Base-by-base conservation (phyloP, 2,888 invertebrate genomes). In the Sepiola atlantica region DNA sequence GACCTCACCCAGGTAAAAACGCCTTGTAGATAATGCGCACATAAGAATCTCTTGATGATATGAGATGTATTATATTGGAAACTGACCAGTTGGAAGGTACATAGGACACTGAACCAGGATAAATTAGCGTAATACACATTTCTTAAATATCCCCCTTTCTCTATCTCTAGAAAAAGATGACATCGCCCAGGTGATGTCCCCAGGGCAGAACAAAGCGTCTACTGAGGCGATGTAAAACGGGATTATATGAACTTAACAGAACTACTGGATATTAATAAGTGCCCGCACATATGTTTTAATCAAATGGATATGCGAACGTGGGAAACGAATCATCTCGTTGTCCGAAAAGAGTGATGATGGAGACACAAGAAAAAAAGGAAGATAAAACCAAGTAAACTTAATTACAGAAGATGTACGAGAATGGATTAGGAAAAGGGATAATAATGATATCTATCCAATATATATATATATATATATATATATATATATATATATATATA, bases 341-440 rank as follows among this genome's bases (percentile, higher is more conserved):
- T n/a, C 18, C 28, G 1, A 77, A 77, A 77, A 10, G 8, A n/a
- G 16, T 77, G 14, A 77, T 77, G n/a, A 61, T 24, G 24, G 61
- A 61, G 21, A 14, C 6, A 10, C 10, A n/a, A 61, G 28, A 4
- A 4, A 0, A 14, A 6, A n/a, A 77, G 14, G 16, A 77, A 77
- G 0, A 28, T 28, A n/a, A n/a, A n/a, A n/a, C n/a, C n/a, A n/a
- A n/a, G n/a, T n/a, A n/a, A n/a, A n/a, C n/a, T n/a, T n/a, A n/a
- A n/a, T n/a, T n/a, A n/a, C n/a, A n/a, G 20, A 61, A 61, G n/a
- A 77, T 16, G 28, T n/a, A 77, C 12, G 18, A 77, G 16, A 77
- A 12, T n/a, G 18, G 10, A 8, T n/a, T 12, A n/a, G 12, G 0
- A 0, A 0, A n/a, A 77, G 10, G 10, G 0, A n/a, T 12, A 77